Conservation (phyloP, 2,888 invertebrate species). For the Drosophila merina region DNA sequence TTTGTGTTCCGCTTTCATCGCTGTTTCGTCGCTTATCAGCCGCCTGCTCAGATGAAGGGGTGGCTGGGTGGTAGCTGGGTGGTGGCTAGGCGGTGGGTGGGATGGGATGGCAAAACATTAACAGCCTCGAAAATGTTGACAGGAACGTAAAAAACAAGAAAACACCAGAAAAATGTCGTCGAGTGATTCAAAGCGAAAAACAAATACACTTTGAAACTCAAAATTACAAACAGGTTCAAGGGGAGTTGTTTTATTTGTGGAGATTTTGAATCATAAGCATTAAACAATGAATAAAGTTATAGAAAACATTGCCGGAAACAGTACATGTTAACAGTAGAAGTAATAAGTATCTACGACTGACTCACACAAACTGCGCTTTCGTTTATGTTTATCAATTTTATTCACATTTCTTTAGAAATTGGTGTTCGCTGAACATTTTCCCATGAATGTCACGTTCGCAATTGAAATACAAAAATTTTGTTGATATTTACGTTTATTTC, state of each 20-base stretch:
- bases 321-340: not conserved
- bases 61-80: not conserved
- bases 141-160: constrained; percentile 19
- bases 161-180: constrained; percentile 6
- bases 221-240: not conserved
- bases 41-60: constrained; percentile 5
- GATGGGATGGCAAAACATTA: constrained; percentile 7
- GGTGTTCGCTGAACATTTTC: constrained; percentile 26
- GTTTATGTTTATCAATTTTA: constrained; percentile 53
- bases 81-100: not conserved
- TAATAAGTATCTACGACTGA: constrained; percentile 21
- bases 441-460: constrained; percentile 45
- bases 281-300: not conserved
- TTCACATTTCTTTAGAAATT: constrained; percentile 34
- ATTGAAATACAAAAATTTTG: constrained; percentile 34
- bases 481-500: constrained; percentile 25
- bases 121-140: constrained; percentile 42
- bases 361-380: constrained; percentile 51
- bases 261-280: too few relatives aligned
- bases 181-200: constrained; percentile 13
- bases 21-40: constrained; percentile 60
- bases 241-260: not conserved
- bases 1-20: constrained; percentile 58
- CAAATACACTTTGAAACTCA: constrained; percentile 18
- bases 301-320: constrained; percentile 17